These are phyloP conservation scores for Clusia tigrina DNA, from an alignment of 2,888 invertebrate species.

Conservation along the genomic window DNA sequence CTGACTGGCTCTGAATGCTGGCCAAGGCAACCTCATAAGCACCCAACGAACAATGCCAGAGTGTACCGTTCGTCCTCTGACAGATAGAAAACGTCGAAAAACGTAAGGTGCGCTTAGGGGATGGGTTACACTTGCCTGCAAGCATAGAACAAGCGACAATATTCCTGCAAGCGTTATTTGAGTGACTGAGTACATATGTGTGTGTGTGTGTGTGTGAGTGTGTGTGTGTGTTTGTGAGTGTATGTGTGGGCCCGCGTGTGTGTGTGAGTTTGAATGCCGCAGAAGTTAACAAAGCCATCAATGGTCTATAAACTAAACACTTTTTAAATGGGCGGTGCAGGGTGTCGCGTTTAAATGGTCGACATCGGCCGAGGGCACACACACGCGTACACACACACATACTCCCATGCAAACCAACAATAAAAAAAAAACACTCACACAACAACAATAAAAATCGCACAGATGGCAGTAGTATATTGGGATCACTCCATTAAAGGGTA, in stretches of 20 bases:
- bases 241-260: too few species aligned
- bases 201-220: too few species aligned
- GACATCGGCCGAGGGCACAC: not conserved
- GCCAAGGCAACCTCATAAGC: not conserved
- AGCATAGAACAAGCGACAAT: not conserved
- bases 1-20: slow-evolving; percentile 38
- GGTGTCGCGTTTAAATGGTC: slow-evolving; percentile 35
- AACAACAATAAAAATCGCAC: slow-evolving; percentile 50
- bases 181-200: not conserved
- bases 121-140: too few species aligned
- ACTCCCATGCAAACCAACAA: too few species aligned
- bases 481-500: slow-evolving; percentile 58
- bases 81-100: slow-evolving; percentile 60
- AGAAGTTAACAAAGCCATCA: slow-evolving; percentile 63
- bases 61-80: slow-evolving; percentile 45
- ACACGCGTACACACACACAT: not conserved
- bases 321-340: slow-evolving; percentile 52
- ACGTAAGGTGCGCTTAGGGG: slow-evolving; percentile 50
- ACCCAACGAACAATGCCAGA: not conserved
- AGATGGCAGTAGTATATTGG: slow-evolving; percentile 47
- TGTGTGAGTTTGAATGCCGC: slow-evolving; percentile 27
- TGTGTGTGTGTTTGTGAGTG: too few species aligned
- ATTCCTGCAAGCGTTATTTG: not conserved
- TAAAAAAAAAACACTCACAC: too few species aligned
- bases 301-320: slow-evolving; percentile 62